These are phyloP conservation scores for Cebus imitator DNA, from an alignment of 2,113 vertebrate species.

Conservation along the genomic window DNA sequence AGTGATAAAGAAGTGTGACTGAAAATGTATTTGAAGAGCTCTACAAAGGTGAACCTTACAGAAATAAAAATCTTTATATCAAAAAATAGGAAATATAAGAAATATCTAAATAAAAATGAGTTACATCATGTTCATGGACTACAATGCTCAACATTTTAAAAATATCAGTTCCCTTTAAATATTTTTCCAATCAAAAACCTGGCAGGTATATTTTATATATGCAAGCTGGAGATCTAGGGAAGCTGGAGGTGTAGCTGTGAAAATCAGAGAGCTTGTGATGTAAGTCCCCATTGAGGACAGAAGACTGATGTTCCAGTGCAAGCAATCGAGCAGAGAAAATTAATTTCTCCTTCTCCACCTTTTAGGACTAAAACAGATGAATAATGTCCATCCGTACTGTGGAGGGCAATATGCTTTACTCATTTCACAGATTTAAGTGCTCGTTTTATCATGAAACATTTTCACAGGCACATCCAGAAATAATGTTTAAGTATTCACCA, in stretches of 20 bases:
- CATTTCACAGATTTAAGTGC: not conserved
- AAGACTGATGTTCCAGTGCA: not conserved
- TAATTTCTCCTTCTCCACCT: not conserved
- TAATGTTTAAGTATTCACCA: not conserved
- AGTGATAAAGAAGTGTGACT: not conserved
- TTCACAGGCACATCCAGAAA: not conserved
- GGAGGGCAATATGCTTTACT: not conserved
- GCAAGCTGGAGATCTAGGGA: not conserved
- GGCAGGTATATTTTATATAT: not conserved
- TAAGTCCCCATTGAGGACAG: not conserved
- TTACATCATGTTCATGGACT: not conserved
- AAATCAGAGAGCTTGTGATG: not conserved
- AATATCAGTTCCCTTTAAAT: not conserved
- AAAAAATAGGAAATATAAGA: not conserved
- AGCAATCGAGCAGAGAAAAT: not conserved
- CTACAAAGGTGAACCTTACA: not conserved
- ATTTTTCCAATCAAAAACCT: not conserved
- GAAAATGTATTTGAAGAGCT: not conserved
- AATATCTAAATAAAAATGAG: not conserved
- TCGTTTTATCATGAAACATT: not conserved
- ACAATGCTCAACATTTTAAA: not conserved
- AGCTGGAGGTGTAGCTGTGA: not conserved
- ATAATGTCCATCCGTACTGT: not conserved
- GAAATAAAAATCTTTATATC: not conserved
- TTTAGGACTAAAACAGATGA: not conserved